Conservation (phyloP, 2,888 invertebrate species). For the Andricus curvator region DNA sequence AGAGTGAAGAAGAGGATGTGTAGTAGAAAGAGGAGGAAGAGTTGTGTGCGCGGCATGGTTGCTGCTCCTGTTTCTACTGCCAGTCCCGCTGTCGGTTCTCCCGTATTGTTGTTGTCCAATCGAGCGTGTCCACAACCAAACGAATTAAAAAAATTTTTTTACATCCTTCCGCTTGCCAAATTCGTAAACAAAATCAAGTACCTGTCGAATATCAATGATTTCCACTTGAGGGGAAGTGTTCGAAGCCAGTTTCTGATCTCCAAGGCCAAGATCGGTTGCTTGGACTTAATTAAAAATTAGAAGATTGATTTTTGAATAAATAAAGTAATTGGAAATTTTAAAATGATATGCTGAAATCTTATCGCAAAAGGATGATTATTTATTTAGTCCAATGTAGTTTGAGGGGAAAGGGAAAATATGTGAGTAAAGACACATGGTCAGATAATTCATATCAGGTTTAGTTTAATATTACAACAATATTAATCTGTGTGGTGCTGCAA, state of each 20-base stretch:
- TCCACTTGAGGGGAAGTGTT: neutral
- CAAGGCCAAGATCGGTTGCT: neutral
- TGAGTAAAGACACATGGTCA: neutral
- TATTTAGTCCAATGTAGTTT: neutral
- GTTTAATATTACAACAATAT: neutral
- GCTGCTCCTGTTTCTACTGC: constrained; percentile 55
- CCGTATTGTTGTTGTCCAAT: constrained; percentile 66
- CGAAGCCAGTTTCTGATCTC: neutral
- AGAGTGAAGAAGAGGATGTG: constrained; percentile 36
- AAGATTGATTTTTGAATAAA: neutral
- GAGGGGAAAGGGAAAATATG: neutral
- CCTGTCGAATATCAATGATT: constrained; percentile 8
- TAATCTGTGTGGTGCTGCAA: neutral
- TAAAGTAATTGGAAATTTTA: neutral
- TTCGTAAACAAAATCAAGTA: constrained; percentile 18
- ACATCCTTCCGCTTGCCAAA: constrained; percentile 3
- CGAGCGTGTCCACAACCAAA: constrained; percentile 62
- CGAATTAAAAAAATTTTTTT: constrained; percentile 17
- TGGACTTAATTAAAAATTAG: neutral
- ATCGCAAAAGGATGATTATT: neutral
- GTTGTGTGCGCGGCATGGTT: constrained; percentile 43
- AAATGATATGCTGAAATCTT: neutral
- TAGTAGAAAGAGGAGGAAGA: constrained; percentile 48
- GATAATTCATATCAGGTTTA: constrained; percentile 8
- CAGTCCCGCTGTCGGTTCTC: constrained; percentile 60